These are phyloP conservation scores for Crossocerus cetratus DNA, from an alignment of 2,888 invertebrate genomes.

Conservation along the genomic window DNA sequence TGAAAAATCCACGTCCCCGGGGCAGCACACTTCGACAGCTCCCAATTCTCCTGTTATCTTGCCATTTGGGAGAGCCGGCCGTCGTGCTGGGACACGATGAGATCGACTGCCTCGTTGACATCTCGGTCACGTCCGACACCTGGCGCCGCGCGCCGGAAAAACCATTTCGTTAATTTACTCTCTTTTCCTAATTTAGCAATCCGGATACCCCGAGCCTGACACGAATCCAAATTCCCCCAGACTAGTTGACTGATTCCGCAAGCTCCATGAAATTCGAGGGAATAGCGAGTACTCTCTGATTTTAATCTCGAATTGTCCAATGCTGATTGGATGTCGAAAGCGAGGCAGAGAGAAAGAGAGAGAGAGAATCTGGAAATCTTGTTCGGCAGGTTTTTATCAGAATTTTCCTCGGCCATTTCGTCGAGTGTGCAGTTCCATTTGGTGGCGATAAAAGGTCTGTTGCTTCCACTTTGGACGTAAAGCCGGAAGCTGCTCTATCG, in stretches of 20 bases:
- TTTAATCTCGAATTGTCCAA: no score
- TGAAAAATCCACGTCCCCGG: conserved; percentile 25
- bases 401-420: neutral
- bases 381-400: neutral
- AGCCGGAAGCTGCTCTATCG: conserved; percentile 51
- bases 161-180: neutral
- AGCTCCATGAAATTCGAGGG: no score
- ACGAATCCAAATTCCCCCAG: no score
- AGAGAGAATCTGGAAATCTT: neutral
- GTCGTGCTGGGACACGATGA: neutral
- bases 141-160: neutral
- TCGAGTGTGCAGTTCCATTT: neutral
- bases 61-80: neutral
- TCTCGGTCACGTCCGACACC: neutral
- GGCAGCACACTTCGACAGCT: conserved; percentile 15
- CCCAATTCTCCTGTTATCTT: neutral
- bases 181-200: neutral
- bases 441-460: neutral
- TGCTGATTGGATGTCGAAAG: neutral
- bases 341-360: neutral
- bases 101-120: neutral
- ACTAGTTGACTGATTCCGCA: no score
- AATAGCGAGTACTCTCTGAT: no score
- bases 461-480: neutral
- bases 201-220: no score